A percentile compares a stretch with the other conserved stretches of the same genome.
Conservation (phyloP, 2,797 vertebrate genomes). For the Ceyx erithaca region DNA sequence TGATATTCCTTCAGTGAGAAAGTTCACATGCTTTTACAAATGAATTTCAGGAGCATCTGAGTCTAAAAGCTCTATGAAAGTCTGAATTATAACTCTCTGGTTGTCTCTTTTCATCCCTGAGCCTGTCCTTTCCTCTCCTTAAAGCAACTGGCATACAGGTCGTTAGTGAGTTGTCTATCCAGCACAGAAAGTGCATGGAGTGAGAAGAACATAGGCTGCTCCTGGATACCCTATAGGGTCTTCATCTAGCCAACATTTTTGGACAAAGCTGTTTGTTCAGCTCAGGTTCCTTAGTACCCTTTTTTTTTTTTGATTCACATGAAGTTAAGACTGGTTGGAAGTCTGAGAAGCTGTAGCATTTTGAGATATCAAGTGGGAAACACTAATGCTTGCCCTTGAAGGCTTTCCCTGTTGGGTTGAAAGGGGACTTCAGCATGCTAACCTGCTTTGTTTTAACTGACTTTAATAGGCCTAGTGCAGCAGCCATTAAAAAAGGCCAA, state of each 20-base stretch:
- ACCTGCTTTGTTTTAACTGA: conserved; percentile 32
- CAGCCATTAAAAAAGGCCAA: not conserved
- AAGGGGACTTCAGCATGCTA: not conserved
- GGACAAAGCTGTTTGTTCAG: not conserved
- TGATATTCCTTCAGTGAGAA: conserved; percentile 69
- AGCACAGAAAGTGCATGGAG: conserved; percentile 6
- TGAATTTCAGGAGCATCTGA: conserved; percentile 56
- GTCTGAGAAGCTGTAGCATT: not conserved
- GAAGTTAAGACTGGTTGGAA: not conserved
- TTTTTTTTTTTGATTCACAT: not conserved
- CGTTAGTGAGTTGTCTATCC: conserved; percentile 4
- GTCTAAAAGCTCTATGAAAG: conserved; percentile 44
- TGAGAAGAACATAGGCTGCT: not conserved
- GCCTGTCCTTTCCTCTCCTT: conserved; percentile 45
- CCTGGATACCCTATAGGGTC: not conserved
- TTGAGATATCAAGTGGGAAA: not conserved
- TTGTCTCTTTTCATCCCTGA: conserved; percentile 47
- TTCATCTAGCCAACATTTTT: not conserved
- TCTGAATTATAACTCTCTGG: conserved; percentile 49
- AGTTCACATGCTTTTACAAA: conserved; percentile 64
- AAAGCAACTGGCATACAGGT: not conserved
- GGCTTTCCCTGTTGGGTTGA: not conserved
- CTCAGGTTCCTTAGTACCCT: not conserved
- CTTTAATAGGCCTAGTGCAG: not conserved
- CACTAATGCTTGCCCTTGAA: not conserved